Evolutionary conservation across 2,113 vertebrate genomes (phyloP), one percentile per base, ranked within the genome.

Genomic region (Columba livia): DNA sequence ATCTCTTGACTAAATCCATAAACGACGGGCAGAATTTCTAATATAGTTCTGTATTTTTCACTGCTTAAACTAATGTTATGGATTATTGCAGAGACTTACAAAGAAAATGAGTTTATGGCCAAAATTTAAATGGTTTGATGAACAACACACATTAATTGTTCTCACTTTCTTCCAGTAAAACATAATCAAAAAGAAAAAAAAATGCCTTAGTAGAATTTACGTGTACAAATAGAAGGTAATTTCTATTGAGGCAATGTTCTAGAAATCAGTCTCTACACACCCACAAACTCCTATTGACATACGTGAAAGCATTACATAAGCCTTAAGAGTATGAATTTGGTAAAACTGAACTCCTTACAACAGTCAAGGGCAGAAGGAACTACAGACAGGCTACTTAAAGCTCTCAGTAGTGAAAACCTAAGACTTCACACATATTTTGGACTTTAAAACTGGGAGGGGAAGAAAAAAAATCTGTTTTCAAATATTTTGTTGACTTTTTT

Each of bases 251-350:
- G 72, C 31, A 85, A 62, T 51, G 29, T 58, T 92, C 87, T 57
- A 81, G 89, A 88, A 79, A 91, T 72, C 50, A 26, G 66, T 86
- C 64, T 78, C 69, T 86, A 12, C 67, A 95, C 91, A 90, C 80
- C 88, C 94, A 93, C 94, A 81, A 86, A 73, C 17, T 38, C 60
- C 65, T 94, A 84, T 0, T 66, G 85, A 90, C 81, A 74, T 64
- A 72, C 94, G 56, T 88, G 85, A 79, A 93, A 95, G 66, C 25
- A 91, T 94, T 94, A 85, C 12, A 0, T 90, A 94, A 77, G 42
- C 62, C 42, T 87, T 95, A 93, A 85, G 71, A 85, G 79, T 58
- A 69, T 31, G 25, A 82, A 93, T 90, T 89, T 62, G 51, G 67
- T 47, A 88, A 85, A 96, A 91, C 2, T 29, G 32, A 94, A 80